Base-by-base conservation (phyloP, 2,113 vertebrate species). In the Chaetorhynchus papuensis region DNA sequence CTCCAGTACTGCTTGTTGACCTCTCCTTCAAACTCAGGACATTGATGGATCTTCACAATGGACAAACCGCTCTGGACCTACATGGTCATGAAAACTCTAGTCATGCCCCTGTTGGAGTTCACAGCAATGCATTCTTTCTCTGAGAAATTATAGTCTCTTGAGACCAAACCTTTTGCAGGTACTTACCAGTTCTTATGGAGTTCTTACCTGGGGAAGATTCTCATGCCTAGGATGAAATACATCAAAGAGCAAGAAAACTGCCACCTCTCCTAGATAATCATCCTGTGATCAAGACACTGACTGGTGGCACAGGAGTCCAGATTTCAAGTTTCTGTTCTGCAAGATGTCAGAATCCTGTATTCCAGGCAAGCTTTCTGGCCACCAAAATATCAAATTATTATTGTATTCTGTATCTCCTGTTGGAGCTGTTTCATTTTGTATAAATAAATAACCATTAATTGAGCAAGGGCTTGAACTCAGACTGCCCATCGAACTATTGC, bases 391-490 rank as follows among this genome's bases (percentile, higher is more conserved):
- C 64, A 44, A 61, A 28, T 13, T 89, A 33, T 64, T 78, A 56
- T 45, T 24, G 50, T 74, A n/a, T 56, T 49, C 49, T 9, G 12
- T 54, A 41, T 90, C 39, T 75, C 65, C 47, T 81, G 13, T 61
- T 81, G 52, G 56, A 78, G 44, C 28, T 57, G 41, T 87, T 89
- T 87, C 69, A 60, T 47, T 79, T 49, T 87, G 56, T 69, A 82
- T 84, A 79, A 94, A 92, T 89, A 95, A 94, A 86, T 93, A 92
- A 79, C 92, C 87, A 84, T 84, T 71, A 60, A 68, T 92, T 94
- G 83, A 92, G 71, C 49, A 71, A 75, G 77, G 33, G 45, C 52
- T 94, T 83, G 64, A 80, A 89, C 27, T 84, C 72, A 54, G 68
- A 42, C 41, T 82, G 77, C 37, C 74, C 87, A 91, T 33, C 92